phyloP scores from a whole-genome alignment of 2,888 invertebrate genomes.

The Hypomecis atomaria region DNA sequence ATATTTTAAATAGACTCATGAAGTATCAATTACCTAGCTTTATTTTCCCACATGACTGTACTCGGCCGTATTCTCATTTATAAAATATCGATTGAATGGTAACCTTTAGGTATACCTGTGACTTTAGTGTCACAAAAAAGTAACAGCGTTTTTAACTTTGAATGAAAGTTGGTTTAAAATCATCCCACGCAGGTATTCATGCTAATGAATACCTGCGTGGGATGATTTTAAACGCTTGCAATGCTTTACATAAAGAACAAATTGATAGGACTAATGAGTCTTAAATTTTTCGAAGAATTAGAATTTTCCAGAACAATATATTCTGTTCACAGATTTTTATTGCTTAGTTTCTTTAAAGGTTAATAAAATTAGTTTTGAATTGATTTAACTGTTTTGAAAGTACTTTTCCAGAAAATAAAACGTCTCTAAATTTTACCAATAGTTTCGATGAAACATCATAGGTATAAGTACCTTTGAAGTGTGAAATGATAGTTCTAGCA shows the following conservation, averaged over 20 bases:
- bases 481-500: too few species aligned
- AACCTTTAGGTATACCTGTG: slow-evolving; percentile 17
- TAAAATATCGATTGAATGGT: slow-evolving; percentile 20
- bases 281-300: slow-evolving; percentile 5
- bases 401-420: not conserved
- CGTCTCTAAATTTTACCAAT: too few species aligned
- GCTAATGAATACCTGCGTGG: too few species aligned
- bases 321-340: not conserved
- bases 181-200: slow-evolving; percentile 28
- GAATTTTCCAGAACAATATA: not conserved
- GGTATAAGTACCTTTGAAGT: too few species aligned
- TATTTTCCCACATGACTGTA: slow-evolving; percentile 10
- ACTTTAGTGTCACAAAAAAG: slow-evolving; percentile 8
- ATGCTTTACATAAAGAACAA: slow-evolving; percentile 24
- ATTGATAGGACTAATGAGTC: slow-evolving; percentile 15
- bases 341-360: not conserved
- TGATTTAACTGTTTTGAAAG: not conserved
- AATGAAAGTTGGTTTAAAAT: slow-evolving; percentile 24
- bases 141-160: slow-evolving; percentile 17
- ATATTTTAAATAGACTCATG: too few species aligned
- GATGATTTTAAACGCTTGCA: too few species aligned
- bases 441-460: too few species aligned
- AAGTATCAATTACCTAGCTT: too few species aligned
- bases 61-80: slow-evolving; percentile 9
- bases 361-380: not conserved